Percentiles rank a stretch among this genome's conserved stretches.
Evolutionary conservation across 2,797 vertebrate species (phyloP).

Genomic region (Girardinus metallicus): DNA sequence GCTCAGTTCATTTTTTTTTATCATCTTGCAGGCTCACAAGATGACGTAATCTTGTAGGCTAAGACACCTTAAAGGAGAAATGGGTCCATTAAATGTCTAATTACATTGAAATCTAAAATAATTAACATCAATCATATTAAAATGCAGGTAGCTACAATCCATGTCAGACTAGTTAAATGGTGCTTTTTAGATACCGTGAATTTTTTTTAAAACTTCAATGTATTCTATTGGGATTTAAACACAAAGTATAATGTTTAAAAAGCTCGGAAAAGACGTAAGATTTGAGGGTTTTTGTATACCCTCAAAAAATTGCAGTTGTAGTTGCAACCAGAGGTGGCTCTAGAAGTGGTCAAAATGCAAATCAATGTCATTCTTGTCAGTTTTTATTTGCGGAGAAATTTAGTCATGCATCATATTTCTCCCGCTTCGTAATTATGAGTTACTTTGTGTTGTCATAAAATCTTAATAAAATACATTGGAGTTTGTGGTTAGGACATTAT

Average conservation of each 20-base stretch:
- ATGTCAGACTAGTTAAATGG: no score
- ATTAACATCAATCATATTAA: neutral
- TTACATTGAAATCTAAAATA: neutral
- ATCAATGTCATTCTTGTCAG: neutral
- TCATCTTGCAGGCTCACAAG: neutral
- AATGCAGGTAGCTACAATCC: neutral
- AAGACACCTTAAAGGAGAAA: neutral
- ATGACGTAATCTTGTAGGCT: no score
- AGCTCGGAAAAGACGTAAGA: neutral
- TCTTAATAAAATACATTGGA: neutral
- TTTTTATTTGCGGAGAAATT: neutral
- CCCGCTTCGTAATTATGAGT: neutral
- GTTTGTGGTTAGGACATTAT: neutral
- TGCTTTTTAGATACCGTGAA: no score
- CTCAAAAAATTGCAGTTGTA: neutral
- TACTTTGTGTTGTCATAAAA: neutral
- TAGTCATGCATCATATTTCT: neutral
- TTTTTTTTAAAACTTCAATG: no score
- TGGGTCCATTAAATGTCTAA: neutral
- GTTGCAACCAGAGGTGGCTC: neutral
- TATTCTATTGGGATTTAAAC: neutral
- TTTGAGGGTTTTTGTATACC: no score
- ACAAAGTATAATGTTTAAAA: neutral
- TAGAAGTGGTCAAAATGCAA: neutral
- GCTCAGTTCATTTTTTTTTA: neutral